These are phyloP conservation scores for Calliphora vomitoria DNA, from an alignment of 2,888 invertebrate species.

Conservation along the genomic window DNA sequence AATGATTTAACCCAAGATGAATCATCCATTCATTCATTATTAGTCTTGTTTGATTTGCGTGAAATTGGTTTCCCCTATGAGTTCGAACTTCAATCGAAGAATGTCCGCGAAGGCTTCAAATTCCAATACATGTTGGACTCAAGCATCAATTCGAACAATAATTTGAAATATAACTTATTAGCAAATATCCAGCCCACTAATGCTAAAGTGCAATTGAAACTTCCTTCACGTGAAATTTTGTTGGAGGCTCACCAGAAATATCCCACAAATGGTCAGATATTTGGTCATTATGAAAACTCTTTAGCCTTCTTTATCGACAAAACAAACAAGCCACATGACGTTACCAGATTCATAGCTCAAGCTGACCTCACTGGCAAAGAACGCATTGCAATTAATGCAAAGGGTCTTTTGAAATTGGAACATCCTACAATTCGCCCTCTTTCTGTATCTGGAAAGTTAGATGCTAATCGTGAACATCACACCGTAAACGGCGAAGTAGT, in stretches of 20 bases:
- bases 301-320: conserved; percentile 89
- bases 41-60: conserved; percentile 89
- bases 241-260: conserved; percentile 86
- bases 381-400: conserved; percentile 85
- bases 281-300: conserved; percentile 88
- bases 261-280: conserved; percentile 84
- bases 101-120: conserved; percentile 86
- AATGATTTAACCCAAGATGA: conserved; percentile 78
- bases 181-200: conserved; percentile 88
- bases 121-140: conserved; percentile 89
- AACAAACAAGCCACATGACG: conserved; percentile 89
- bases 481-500: conserved; percentile 83
- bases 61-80: conserved; percentile 91
- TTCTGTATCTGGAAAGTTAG: conserved; percentile 84
- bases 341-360: conserved; percentile 86
- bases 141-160: conserved; percentile 89
- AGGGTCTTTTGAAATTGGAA: conserved; percentile 87
- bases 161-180: conserved; percentile 90
- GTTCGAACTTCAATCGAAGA: conserved; percentile 89
- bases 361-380: conserved; percentile 86
- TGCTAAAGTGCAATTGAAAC: conserved; percentile 87
- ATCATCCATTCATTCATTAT: conserved; percentile 87
- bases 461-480: conserved; percentile 82
- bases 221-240: conserved; percentile 89
- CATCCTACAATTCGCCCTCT: conserved; percentile 88